Percentiles rank a stretch among this genome's conserved stretches.
Evolutionary conservation across 2,113 vertebrate genomes (phyloP).

Genomic region (Lepisosteus oculatus): DNA sequence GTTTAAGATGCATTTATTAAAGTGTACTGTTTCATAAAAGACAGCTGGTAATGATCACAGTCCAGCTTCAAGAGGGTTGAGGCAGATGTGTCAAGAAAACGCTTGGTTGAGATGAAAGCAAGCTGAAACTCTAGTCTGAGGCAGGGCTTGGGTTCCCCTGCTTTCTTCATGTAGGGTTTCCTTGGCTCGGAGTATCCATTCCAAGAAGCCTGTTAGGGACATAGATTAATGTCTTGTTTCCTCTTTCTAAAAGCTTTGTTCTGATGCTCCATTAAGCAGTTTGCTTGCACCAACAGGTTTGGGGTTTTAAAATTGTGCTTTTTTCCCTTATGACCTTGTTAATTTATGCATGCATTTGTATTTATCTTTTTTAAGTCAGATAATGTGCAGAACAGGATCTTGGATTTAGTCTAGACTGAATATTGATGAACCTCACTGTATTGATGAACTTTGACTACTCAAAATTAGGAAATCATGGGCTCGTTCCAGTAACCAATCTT

Average conservation of each 20-base stretch:
- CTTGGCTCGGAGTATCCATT: constrained; percentile 23
- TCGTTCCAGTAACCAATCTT: too few species aligned
- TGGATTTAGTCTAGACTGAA: too few species aligned
- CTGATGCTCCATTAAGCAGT: background rate
- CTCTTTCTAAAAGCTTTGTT: constrained; percentile 22
- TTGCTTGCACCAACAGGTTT: constrained; percentile 48
- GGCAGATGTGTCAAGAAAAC: background rate
- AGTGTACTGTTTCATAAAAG: background rate
- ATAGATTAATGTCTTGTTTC: constrained; percentile 52
- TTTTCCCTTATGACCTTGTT: background rate
- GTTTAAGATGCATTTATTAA: constrained; percentile 1
- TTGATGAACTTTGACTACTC: too few species aligned
- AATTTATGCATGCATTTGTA: background rate
- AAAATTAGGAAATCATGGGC: too few species aligned
- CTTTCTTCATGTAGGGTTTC: background rate
- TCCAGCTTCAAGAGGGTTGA: background rate
- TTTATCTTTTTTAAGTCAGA: too few species aligned
- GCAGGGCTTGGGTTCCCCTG: background rate
- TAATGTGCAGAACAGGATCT: too few species aligned
- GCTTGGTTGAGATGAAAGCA: constrained; percentile 14
- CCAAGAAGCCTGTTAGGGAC: constrained; percentile 53
- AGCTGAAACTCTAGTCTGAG: constrained; percentile 14
- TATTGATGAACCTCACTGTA: too few species aligned
- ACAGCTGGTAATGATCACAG: background rate
- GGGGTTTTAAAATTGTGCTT: background rate